phyloP scores from a whole-genome alignment of 2,888 invertebrate genomes.

The Leptothorax acervorum region DNA sequence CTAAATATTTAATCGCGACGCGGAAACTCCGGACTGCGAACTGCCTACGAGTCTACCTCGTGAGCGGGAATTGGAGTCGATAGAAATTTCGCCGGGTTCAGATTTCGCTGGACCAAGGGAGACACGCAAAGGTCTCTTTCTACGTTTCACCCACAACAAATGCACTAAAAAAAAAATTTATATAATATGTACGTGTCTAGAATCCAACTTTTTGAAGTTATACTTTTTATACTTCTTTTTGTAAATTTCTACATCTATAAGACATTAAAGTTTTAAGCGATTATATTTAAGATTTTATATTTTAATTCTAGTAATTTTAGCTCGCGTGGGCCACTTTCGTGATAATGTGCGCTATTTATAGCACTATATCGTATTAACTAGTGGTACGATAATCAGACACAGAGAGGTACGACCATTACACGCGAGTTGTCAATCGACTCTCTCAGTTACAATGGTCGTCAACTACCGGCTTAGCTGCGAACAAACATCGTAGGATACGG shows the following conservation, averaged over 20 bases:
- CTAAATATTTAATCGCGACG: conserved; percentile 49
- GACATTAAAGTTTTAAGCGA: background rate
- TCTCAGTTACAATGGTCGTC: conserved; percentile 22
- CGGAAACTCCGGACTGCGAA: conserved; percentile 8
- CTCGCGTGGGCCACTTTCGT: background rate
- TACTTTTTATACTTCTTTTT: background rate
- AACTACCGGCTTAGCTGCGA: background rate
- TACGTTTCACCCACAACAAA: background rate
- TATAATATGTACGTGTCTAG: background rate
- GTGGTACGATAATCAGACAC: background rate
- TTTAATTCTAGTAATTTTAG: conserved; percentile 4
- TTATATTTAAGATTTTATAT: background rate
- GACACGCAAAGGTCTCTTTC: background rate
- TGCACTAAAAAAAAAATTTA: background rate
- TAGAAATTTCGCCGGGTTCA: background rate
- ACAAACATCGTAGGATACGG: conserved; percentile 15
- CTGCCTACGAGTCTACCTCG: background rate
- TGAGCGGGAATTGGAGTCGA: conserved; percentile 2
- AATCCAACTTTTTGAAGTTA: background rate
- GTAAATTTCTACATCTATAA: background rate
- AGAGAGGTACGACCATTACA: background rate
- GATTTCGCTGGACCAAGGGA: conserved; percentile 8
- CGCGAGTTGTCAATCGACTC: conserved; percentile 31
- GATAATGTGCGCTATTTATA: conserved; percentile 34
- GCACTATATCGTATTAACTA: conserved; percentile 10